phyloP scores from a whole-genome alignment of 2,113 vertebrate genomes.

The Serinus canaria region DNA sequence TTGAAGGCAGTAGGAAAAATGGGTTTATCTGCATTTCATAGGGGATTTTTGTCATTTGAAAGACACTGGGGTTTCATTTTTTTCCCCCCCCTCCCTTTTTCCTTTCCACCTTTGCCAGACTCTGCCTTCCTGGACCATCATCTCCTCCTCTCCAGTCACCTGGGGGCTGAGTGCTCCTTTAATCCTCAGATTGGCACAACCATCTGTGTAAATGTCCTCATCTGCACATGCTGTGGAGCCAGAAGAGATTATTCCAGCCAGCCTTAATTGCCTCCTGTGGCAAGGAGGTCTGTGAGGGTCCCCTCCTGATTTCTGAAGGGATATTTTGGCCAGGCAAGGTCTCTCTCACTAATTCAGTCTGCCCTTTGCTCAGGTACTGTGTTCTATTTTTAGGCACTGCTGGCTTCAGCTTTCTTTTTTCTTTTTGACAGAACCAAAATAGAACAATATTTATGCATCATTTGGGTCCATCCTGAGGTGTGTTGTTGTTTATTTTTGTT shows the following conservation, averaged over 20 bases:
- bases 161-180: neutral
- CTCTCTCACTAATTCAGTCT: neutral
- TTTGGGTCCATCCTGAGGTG: neutral
- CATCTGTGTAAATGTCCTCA: neutral
- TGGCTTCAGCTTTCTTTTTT: neutral
- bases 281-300: neutral
- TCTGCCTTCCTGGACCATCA: neutral
- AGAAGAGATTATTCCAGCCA: neutral
- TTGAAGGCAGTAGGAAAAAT: neutral
- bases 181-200: neutral
- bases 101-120: neutral
- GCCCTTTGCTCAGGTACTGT: neutral
- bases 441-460: neutral
- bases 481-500: neutral
- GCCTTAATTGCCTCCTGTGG: neutral
- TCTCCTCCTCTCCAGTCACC: neutral
- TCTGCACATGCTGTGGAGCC: accelerated
- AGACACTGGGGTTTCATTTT: accelerated
- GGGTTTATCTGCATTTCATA: neutral
- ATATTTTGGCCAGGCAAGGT: neutral
- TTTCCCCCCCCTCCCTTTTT: accelerated
- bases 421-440: neutral
- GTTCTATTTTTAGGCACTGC: neutral
- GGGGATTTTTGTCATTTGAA: neutral
- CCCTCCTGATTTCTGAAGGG: neutral